Evolutionary conservation across 2,797 vertebrate species (phyloP).

Genomic region (Sebastes iracundus): DNA sequence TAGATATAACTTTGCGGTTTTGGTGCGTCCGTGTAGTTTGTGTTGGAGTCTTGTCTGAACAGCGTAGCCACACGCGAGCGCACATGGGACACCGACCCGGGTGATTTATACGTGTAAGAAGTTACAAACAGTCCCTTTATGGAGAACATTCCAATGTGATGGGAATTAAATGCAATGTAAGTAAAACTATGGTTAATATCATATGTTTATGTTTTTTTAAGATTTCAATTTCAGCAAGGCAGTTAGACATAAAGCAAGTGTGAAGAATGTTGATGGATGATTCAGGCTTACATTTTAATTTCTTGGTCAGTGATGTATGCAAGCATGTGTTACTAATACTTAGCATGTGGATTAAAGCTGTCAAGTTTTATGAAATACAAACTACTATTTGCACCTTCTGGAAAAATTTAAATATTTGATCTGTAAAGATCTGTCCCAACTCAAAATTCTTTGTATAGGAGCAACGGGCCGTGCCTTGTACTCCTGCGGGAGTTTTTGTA

Average conservation of each 20-base stretch:
- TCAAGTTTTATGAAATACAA: background rate
- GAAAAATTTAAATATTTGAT: background rate
- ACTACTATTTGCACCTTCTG: background rate
- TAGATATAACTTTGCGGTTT: no score
- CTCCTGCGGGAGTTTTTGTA: background rate
- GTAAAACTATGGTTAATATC: background rate
- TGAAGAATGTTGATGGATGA: no score
- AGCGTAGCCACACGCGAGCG: no score
- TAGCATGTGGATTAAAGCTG: background rate
- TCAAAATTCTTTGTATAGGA: background rate
- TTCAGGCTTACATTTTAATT: no score
- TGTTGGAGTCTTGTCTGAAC: no score
- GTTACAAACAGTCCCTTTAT: no score
- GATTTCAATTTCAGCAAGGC: background rate
- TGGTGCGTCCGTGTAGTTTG: no score
- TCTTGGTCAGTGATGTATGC: no score
- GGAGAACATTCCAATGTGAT: background rate
- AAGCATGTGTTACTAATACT: background rate
- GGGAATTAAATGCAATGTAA: background rate
- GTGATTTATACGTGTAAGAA: no score
- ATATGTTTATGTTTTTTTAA: no score
- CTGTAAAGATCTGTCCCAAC: background rate
- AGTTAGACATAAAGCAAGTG: background rate
- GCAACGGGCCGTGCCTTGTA: background rate
- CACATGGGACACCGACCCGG: no score